Evolutionary conservation across 2,888 invertebrate genomes (phyloP), one percentile per base, ranked within the genome.

Genomic region (Crematogaster levior): DNA sequence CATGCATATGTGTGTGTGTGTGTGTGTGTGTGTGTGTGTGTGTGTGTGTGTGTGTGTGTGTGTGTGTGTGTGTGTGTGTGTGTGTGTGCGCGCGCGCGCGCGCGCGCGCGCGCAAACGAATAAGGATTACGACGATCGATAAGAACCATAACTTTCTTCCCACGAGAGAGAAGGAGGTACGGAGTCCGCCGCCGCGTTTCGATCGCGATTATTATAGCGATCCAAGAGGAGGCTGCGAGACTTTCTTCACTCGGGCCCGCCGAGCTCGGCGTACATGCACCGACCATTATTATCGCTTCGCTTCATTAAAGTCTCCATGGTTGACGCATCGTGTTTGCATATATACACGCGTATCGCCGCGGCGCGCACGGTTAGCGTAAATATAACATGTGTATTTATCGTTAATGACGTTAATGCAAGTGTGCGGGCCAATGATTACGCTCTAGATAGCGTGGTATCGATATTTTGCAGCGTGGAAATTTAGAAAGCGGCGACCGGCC

Each of bases 111-210:
- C 9, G 15, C 37, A 37, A 24, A 24, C 27, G 66, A 53, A 40
- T 56, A 66, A 79, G 70, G 56, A 79, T 79, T 70, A 79, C 70
- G 77, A 24, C 68, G 46, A 24, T 58, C 56, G 51, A 70, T 70
- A 77, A 79, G 70, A n/a, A 37, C 56, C 68, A 21, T 58, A 79
- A 56, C 77, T 79, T 79, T 79, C 77, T 79, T 79, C 43, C 77
- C 43, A 68, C 77, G 51, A 27, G 70, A 40, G 30, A 70, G 37
- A 12, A 37, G 24, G 53, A 70, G 68, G n/a, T 5, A 10, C 46
- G 3, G n/a, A 27, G 18, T 15, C 21, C 37, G 61, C 10, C 30
- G 48, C 34, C 18, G 21, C 21, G 37, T 63, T 30, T 56, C 30
- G 56, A 70, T 77, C 43, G 70, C 56, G 68, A 77, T 77, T 58